Conservation (phyloP, 2,888 invertebrate genomes). For the Ectobius pallidus region DNA sequence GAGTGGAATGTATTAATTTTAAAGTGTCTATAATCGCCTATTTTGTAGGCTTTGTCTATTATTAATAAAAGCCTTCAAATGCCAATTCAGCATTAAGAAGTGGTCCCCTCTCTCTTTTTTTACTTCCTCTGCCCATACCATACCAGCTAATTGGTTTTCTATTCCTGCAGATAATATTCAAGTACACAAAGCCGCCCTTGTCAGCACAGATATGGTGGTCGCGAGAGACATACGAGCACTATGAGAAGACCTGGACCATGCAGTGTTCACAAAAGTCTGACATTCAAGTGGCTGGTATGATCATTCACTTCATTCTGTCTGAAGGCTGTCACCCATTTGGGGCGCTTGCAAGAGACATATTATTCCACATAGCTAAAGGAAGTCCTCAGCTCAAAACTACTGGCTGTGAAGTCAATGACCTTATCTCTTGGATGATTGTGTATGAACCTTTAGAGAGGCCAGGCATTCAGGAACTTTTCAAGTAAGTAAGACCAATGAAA, state of each 20-base stretch:
- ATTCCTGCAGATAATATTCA: constrained; percentile 53
- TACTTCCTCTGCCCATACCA: no score
- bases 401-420: constrained; percentile 51
- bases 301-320: constrained; percentile 54
- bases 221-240: constrained; percentile 51
- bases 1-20: no score
- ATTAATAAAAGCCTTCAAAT: no score
- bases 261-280: constrained; percentile 53
- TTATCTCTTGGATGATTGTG: constrained; percentile 55
- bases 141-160: no score
- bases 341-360: constrained; percentile 50
- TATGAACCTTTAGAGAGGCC: constrained; percentile 52
- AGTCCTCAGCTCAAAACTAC: constrained; percentile 46
- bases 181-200: constrained; percentile 51
- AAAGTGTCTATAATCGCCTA: no score
- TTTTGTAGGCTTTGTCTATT: no score
- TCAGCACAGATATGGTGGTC: constrained; percentile 56
- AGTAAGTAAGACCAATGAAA: constrained; percentile 50
- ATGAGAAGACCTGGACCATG: constrained; percentile 47
- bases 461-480: constrained; percentile 51
- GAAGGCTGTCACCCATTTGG: constrained; percentile 56
- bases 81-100: no score
- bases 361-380: constrained; percentile 51
- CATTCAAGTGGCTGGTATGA: constrained; percentile 53
- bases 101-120: no score